Evolutionary conservation across 2,113 vertebrate species (phyloP), one percentile per base, ranked within the genome.

Genomic region (Brachyistius frenatus): DNA sequence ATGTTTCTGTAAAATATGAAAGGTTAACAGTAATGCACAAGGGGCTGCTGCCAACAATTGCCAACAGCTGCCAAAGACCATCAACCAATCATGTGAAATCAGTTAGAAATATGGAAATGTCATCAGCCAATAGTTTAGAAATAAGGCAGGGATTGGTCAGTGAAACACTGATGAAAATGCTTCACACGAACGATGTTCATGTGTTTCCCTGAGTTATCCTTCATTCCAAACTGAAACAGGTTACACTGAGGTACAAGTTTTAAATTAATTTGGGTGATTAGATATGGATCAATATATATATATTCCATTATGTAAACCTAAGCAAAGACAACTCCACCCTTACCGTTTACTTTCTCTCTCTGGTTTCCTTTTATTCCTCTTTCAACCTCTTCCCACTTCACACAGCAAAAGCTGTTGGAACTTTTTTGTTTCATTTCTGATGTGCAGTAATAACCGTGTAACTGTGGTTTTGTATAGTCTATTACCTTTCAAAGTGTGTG

Each of bases 21-120:
- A 71, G 80, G 73, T 88, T 73, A 75, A 41, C 64, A 72, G 58
- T 72, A 57, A 69, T 60, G 39, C 23, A 67, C 55, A 63, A 52
- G 57, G 33, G 33, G 54, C 11, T 63, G 37, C 71, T 62, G 49
- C 49, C 54, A 75, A 63, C 31, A 16, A 63, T 65, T 76, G 75
- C 61, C 35, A 75, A 63, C 31, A 16, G 66, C 68, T 76, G 75
- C 61, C 35, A 74, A 69, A 72, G 55, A 32, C 47, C 62, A 82
- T 74, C 75, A 64, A 66, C 10, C 78, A 46, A 74, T 57, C 68
- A 73, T 80, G 62, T 67, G 54, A 86, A 83, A 89, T 84, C 75
- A 84, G 55, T 54, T 66, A 72, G 68, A 82, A 81, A 87, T 82
- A 76, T 69, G 63, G 31, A 81, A 74, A 85, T 74, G 76, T 61